phyloP scores from a whole-genome alignment of 2,797 vertebrate species.

The Zenarchopterus dispar region DNA sequence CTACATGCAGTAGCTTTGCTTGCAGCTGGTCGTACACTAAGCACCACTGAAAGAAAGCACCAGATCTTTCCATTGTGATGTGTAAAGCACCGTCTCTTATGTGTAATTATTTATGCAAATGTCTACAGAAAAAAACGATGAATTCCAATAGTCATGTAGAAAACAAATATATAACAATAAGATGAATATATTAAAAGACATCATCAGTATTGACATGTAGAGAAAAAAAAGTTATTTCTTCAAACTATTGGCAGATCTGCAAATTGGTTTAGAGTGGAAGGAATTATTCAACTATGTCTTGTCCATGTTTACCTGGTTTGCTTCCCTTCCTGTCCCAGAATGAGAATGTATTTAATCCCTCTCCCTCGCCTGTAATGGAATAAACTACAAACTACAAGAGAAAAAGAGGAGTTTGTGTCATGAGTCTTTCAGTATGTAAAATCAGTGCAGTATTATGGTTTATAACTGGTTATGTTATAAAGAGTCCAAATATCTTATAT shows the following conservation, averaged over 20 bases:
- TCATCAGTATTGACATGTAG: slow-evolving; percentile 73
- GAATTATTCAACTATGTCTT: slow-evolving; percentile 80
- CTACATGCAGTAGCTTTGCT: slow-evolving; percentile 57
- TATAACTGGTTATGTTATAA: too few relatives aligned
- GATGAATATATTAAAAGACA: slow-evolving; percentile 79
- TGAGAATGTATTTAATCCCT: slow-evolving; percentile 84
- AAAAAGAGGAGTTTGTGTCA: slow-evolving; percentile 37
- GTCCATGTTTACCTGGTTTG: slow-evolving; percentile 83
- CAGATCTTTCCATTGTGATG: slow-evolving; percentile 73
- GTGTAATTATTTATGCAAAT: slow-evolving; percentile 84
- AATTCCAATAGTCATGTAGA: slow-evolving; percentile 77
- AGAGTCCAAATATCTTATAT: neutral
- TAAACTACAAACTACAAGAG: slow-evolving; percentile 77
- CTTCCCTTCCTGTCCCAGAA: slow-evolving; percentile 73
- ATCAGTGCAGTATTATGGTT: neutral
- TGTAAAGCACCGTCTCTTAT: slow-evolving; percentile 84
- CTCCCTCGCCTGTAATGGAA: slow-evolving; percentile 80
- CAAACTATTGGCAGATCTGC: slow-evolving; percentile 75
- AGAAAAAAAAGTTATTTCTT: slow-evolving; percentile 76
- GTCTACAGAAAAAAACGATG: slow-evolving; percentile 58
- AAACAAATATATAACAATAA: slow-evolving; percentile 77
- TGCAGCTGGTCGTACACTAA: slow-evolving; percentile 49
- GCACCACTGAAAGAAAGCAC: slow-evolving; percentile 61
- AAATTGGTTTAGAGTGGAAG: slow-evolving; percentile 78
- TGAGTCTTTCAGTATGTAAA: slow-evolving; percentile 17